These are phyloP conservation scores for Wasmannia auropunctata DNA, from an alignment of 1,140 invertebrate genomes.

Conservation along the genomic window DNA sequence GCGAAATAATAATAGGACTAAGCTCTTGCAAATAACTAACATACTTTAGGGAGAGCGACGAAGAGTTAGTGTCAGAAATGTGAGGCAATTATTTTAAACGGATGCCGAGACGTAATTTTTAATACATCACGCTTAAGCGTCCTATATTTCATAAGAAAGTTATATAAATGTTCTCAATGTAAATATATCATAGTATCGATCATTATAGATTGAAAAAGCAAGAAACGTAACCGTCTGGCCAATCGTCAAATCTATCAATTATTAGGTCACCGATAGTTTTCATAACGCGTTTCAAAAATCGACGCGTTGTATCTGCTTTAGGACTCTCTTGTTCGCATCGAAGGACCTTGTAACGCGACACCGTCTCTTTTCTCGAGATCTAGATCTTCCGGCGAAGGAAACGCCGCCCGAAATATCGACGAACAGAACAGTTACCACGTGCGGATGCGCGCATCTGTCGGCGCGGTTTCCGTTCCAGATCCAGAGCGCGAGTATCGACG, in stretches of 20 bases:
- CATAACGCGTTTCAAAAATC: slow-evolving; percentile 28
- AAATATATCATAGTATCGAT: not conserved
- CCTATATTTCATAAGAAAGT: not conserved
- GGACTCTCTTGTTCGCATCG: not conserved
- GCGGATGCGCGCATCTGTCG: slow-evolving; percentile 78
- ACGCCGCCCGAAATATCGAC: slow-evolving; percentile 49
- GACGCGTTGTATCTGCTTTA: slow-evolving; percentile 10
- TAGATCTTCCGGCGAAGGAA: slow-evolving; percentile 33
- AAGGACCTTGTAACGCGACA: slow-evolving; percentile 39
- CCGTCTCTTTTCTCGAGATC: slow-evolving; percentile 36
- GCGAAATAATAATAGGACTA: not conserved
- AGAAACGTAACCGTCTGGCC: not conserved
- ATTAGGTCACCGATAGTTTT: not conserved
- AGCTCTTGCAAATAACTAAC: not conserved
- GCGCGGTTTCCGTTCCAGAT: slow-evolving; percentile 82
- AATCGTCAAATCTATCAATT: not conserved
- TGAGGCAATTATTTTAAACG: not conserved
- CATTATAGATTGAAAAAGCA: not conserved
- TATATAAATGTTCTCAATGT: not conserved
- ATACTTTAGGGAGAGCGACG: not conserved
- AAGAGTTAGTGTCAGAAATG: not conserved
- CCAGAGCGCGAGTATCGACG: slow-evolving; percentile 65
- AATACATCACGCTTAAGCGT: not conserved
- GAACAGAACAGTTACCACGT: slow-evolving; percentile 58
- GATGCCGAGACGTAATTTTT: not conserved